phyloP scores from a whole-genome alignment of 2,797 vertebrate species.

The Apodemus agrarius region DNA sequence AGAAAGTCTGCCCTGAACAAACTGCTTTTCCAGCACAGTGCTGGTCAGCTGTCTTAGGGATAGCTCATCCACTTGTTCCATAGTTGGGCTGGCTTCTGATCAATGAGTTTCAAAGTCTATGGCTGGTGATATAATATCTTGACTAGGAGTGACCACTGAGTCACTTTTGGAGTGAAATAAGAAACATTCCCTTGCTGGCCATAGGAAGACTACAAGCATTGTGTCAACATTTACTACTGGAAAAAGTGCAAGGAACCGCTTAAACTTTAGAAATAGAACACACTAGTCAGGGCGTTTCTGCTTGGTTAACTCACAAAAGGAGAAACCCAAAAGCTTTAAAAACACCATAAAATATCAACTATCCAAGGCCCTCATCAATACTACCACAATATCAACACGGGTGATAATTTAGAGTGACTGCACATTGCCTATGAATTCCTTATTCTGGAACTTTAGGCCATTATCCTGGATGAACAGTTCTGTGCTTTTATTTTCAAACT shows the following conservation, averaged over 20 bases:
- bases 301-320: not conserved
- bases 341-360: not conserved
- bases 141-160: constrained; percentile 15
- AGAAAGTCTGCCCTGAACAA: constrained; percentile 62
- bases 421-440: not conserved
- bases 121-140: constrained; percentile 52
- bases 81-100: constrained; percentile 65
- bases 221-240: not conserved
- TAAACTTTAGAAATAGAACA: constrained; percentile 27
- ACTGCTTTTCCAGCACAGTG: not conserved
- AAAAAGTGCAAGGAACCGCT: not conserved
- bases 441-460: not conserved
- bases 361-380: not conserved
- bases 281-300: not conserved
- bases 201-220: accelerated
- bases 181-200: constrained; percentile 18
- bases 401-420: not conserved
- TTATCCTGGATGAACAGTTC: not conserved
- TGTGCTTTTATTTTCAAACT: not conserved
- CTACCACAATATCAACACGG: not conserved
- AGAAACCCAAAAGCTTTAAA: not conserved
- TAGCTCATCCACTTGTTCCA: constrained; percentile 49
- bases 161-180: constrained; percentile 5
- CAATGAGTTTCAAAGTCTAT: constrained; percentile 66
- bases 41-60: constrained; percentile 42